These are phyloP conservation scores for Piezodorus guildinii DNA, from an alignment of 1,140 invertebrate species.

Conservation along the genomic window DNA sequence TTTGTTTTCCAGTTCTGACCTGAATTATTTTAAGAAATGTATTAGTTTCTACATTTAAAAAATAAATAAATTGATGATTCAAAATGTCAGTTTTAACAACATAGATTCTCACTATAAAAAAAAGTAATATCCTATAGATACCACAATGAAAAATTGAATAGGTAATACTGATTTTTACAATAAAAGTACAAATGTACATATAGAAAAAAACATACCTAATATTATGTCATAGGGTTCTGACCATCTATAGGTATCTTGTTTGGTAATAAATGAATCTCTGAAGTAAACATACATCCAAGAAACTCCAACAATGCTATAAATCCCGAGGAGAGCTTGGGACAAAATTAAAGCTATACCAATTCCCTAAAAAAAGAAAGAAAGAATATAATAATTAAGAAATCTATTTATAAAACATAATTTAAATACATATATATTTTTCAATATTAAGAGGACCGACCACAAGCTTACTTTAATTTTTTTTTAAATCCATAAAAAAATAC, in stretches of 20 bases:
- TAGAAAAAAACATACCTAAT: not conserved
- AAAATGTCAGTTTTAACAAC: no score
- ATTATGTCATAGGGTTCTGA: slow-evolving; percentile 49
- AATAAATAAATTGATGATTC: no score
- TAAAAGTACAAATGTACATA: no score
- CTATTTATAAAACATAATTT: no score
- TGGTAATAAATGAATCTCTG: slow-evolving; percentile 76
- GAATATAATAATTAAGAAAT: no score
- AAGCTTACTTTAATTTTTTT: no score
- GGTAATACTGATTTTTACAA: not conserved
- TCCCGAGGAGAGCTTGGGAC: slow-evolving; percentile 66
- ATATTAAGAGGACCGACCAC: no score
- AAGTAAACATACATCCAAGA: slow-evolving; percentile 85
- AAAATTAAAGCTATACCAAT: slow-evolving; percentile 71
- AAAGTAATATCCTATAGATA: not conserved
- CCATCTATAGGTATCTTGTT: slow-evolving; percentile 70
- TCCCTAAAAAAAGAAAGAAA: slow-evolving; percentile 40
- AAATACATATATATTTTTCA: slow-evolving; percentile 1
- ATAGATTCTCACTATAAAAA: not conserved
- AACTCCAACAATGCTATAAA: slow-evolving; percentile 75
- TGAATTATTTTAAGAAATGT: not conserved
- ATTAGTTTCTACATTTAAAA: no score
- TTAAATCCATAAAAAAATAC: no score
- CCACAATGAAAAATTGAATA: not conserved
- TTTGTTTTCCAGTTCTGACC: slow-evolving; percentile 4